Evolutionary conservation across 23 tunicate species (phyloP).

Genomic region (Halocynthia roretzi): DNA sequence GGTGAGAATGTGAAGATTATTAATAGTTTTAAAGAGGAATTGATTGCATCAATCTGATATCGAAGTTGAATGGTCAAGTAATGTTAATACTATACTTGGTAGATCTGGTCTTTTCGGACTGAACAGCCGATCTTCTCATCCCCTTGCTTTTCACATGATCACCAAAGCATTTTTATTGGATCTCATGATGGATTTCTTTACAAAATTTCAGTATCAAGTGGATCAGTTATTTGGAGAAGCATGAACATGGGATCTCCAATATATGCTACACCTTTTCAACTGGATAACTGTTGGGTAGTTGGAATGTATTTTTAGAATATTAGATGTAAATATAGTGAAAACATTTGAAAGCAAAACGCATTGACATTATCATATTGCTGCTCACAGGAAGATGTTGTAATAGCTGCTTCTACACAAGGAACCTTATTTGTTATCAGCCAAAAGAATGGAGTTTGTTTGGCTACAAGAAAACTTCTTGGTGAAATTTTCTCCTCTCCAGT

Average conservation of each 20-base stretch:
- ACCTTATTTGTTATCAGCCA: slow-evolving; percentile 21
- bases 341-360: too few species aligned
- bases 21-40: background rate
- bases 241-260: slow-evolving; percentile 22
- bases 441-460: slow-evolving; percentile 27
- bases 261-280: slow-evolving; percentile 40
- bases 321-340: background rate
- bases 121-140: slow-evolving; percentile 57
- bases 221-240: slow-evolving; percentile 38
- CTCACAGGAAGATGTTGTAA: slow-evolving; percentile 12
- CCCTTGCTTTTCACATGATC: slow-evolving; percentile 17
- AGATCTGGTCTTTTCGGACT: slow-evolving; percentile 42
- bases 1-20: slow-evolving; percentile 21
- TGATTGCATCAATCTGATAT: background rate
- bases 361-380: background rate
- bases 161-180: slow-evolving; percentile 33
- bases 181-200: slow-evolving; percentile 77
- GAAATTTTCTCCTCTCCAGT: slow-evolving; percentile 81
- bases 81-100: background rate
- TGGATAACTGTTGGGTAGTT: slow-evolving; percentile 1
- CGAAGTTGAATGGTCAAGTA: too few species aligned
- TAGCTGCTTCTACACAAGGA: slow-evolving; percentile 52
- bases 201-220: slow-evolving; percentile 27
- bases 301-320: background rate
- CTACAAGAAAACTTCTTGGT: slow-evolving; percentile 34